Percentiles rank a stretch among this genome's conserved stretches.
These are phyloP conservation scores for Myotis myotis DNA, from an alignment of 2,797 vertebrate species.

Conservation along the genomic window DNA sequence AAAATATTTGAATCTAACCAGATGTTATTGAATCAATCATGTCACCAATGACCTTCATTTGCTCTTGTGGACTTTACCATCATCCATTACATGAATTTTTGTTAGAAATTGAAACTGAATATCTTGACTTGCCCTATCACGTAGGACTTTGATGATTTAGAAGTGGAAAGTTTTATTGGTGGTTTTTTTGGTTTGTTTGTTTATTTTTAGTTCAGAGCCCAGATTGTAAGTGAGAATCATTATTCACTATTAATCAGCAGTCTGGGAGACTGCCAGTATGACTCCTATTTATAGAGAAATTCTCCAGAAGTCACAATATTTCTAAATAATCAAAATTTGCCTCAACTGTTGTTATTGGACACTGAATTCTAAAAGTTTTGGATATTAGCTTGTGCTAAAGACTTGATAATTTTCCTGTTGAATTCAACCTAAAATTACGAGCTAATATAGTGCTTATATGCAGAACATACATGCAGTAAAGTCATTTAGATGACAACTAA, in stretches of 20 bases:
- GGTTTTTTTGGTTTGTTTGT: neutral
- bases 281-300: neutral
- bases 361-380: neutral
- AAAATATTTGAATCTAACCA: neutral
- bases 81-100: neutral
- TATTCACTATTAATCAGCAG: neutral
- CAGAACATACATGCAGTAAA: neutral
- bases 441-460: neutral
- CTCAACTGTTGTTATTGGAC: neutral
- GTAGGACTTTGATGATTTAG: neutral
- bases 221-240: too few species aligned
- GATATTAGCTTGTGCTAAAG: neutral
- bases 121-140: neutral
- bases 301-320: neutral
- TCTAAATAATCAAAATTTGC: neutral
- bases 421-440: neutral
- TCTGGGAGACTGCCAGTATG: neutral
- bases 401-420: neutral
- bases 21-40: neutral
- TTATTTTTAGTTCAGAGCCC: neutral
- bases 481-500: neutral
- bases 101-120: neutral
- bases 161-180: neutral
- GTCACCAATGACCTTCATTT: neutral
- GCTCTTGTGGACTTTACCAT: neutral